These are phyloP conservation scores for Nesometra sesokonis DNA, from an alignment of 35 echinoderm and acorn worm genomes.

Conservation along the genomic window DNA sequence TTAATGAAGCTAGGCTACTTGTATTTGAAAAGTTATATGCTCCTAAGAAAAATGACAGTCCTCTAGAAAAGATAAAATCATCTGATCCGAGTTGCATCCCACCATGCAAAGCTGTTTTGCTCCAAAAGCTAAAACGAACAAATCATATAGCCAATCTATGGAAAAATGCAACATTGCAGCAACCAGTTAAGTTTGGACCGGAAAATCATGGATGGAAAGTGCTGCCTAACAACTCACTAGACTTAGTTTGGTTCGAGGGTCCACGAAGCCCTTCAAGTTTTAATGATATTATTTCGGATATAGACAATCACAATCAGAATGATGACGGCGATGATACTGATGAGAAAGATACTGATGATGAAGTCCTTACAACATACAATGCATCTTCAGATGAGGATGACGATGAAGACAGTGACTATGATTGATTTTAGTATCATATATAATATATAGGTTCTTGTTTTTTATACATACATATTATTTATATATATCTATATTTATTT, in stretches of 20 bases:
- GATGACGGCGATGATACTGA: neutral
- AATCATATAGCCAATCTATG: conserved; percentile 8
- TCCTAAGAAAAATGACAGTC: neutral
- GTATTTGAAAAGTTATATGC: conserved; percentile 14
- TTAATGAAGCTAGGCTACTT: neutral
- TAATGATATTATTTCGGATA: neutral
- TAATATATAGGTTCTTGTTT: no score
- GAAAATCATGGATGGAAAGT: neutral
- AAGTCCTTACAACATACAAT: no score
- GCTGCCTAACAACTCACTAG: no score
- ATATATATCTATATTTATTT: no score
- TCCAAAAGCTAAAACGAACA: neutral
- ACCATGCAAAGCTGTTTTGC: conserved; percentile 2
- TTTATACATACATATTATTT: no score
- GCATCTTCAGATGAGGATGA: neutral
- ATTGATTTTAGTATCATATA: neutral
- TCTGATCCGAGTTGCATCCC: conserved; percentile 7
- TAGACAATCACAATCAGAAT: neutral
- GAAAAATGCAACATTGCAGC: neutral
- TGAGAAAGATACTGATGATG: neutral
- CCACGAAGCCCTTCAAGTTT: neutral
- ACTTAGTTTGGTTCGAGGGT: no score
- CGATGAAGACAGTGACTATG: neutral
- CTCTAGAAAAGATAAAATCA: neutral
- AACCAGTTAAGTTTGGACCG: neutral